These are phyloP conservation scores for Odontothrips loti DNA, from an alignment of 2,888 invertebrate genomes.

Conservation along the genomic window DNA sequence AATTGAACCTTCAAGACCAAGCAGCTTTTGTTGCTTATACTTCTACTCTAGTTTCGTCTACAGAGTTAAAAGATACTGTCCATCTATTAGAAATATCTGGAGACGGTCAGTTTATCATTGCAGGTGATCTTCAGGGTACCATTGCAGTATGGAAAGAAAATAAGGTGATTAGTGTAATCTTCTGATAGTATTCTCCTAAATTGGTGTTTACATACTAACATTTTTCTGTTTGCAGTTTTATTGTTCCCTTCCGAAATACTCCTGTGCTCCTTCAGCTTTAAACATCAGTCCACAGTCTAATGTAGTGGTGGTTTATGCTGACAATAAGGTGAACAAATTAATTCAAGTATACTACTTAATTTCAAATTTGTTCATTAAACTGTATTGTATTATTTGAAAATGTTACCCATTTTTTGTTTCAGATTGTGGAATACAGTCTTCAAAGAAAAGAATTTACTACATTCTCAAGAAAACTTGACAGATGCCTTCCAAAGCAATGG, in stretches of 20 bases:
- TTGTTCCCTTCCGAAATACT: conserved; percentile 65
- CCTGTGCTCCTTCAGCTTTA: conserved; percentile 66
- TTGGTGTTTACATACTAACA: conserved; percentile 31
- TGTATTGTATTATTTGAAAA: neutral
- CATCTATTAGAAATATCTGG: conserved; percentile 52
- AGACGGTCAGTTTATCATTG: conserved; percentile 60
- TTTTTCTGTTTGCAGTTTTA: conserved; percentile 45
- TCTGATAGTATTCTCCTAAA: neutral
- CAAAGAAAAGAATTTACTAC: conserved; percentile 57
- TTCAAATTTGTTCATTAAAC: neutral
- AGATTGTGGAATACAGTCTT: conserved; percentile 76
- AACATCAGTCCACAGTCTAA: conserved; percentile 55
- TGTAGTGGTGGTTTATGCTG: conserved; percentile 69
- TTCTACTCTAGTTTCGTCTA: conserved; percentile 22
- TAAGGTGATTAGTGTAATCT: conserved; percentile 41
- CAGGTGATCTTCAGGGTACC: conserved; percentile 61
- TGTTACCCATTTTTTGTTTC: conserved; percentile 43
- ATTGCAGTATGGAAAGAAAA: conserved; percentile 60
- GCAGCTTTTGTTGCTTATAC: conserved; percentile 29
- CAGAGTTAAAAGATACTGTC: conserved; percentile 53
- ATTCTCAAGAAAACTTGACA: conserved; percentile 57
- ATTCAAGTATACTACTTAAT: conserved; percentile 4
- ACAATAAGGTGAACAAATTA: conserved; percentile 63
- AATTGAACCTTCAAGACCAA: conserved; percentile 43
- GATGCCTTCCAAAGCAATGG: conserved; percentile 56